These are phyloP conservation scores for Burhinus bistriatus DNA, from an alignment of 2,113 vertebrate species.

Conservation along the genomic window DNA sequence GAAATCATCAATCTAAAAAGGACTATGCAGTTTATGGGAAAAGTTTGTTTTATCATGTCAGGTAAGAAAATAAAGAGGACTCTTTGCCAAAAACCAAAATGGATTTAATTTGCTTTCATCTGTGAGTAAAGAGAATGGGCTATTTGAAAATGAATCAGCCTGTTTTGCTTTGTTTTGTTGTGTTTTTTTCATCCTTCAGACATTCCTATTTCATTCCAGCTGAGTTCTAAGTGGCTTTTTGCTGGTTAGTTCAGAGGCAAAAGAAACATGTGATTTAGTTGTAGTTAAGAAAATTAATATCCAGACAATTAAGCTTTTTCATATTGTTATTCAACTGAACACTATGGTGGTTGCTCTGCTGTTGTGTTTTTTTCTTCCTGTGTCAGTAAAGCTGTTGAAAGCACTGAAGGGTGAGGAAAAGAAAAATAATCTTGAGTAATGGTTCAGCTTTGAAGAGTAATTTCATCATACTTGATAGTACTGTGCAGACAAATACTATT, in stretches of 20 bases:
- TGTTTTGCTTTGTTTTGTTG: not conserved
- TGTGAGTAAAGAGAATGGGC: not conserved
- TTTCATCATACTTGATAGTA: not conserved
- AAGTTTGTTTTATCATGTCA: not conserved
- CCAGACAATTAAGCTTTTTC: not conserved
- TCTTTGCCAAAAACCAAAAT: not conserved
- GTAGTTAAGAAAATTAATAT: not conserved
- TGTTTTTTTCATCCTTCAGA: not conserved
- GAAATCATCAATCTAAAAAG: not conserved
- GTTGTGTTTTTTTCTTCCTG: not conserved
- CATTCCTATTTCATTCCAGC: not conserved
- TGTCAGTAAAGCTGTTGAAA: not conserved
- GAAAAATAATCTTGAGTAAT: not conserved
- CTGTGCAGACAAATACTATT: not conserved
- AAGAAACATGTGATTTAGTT: not conserved
- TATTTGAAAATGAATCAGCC: not conserved
- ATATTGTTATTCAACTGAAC: not conserved
- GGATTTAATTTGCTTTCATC: not conserved
- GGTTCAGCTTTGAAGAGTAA: not conserved
- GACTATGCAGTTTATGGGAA: not conserved
- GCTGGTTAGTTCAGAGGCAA: not conserved
- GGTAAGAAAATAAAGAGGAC: not conserved
- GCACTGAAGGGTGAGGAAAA: not conserved
- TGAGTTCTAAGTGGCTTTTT: not conserved
- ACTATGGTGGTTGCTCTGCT: not conserved